These are phyloP conservation scores for Mystacides longicornis DNA, from an alignment of 2,888 invertebrate genomes.

Conservation along the genomic window DNA sequence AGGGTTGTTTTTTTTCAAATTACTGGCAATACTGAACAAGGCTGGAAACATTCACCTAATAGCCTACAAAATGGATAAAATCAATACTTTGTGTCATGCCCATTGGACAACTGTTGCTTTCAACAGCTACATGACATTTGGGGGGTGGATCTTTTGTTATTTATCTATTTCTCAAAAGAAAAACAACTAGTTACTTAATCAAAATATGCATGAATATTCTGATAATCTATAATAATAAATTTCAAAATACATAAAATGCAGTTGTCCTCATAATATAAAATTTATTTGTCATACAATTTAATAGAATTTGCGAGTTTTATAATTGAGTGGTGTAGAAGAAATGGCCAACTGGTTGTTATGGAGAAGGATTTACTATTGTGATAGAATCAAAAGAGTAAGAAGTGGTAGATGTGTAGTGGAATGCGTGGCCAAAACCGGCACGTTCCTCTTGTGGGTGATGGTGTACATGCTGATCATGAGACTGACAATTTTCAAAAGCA, in stretches of 20 bases:
- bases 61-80: slow-evolving; percentile 33
- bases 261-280: too few species aligned
- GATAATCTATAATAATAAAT: too few species aligned
- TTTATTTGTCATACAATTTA: too few species aligned
- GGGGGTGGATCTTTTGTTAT: neutral
- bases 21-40: too few species aligned
- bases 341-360: slow-evolving; percentile 2
- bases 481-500: slow-evolving; percentile 45
- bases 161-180: neutral
- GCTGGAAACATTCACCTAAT: too few species aligned
- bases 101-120: slow-evolving; percentile 30
- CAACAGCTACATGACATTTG: slow-evolving; percentile 9
- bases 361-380: slow-evolving; percentile 17
- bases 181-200: neutral
- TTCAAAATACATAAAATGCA: too few species aligned
- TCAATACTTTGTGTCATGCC: slow-evolving; percentile 48
- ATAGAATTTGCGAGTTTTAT: too few species aligned
- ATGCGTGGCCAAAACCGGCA: slow-evolving; percentile 43
- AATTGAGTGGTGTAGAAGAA: too few species aligned
- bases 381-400: slow-evolving; percentile 16
- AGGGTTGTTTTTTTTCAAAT: too few species aligned
- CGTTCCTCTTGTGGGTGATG: slow-evolving; percentile 45
- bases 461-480: slow-evolving; percentile 45
- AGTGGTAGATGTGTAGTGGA: slow-evolving; percentile 34
- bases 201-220: neutral